Evolutionary conservation across 2,797 vertebrate species (phyloP).

Genomic region (Danio kyathit): DNA sequence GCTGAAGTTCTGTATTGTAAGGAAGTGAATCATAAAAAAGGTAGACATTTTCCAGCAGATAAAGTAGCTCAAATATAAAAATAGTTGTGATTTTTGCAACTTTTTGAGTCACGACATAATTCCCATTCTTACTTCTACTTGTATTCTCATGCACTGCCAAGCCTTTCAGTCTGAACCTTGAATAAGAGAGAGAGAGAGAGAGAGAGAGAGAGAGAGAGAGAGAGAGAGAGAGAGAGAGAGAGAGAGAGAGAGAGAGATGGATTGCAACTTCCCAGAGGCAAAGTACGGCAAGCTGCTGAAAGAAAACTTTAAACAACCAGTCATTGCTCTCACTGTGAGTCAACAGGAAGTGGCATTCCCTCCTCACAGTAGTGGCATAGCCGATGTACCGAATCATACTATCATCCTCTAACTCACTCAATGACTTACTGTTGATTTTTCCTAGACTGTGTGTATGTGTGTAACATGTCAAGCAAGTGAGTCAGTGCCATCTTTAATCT

Average conservation of each 20-base stretch:
- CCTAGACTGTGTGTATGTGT: background rate
- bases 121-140: background rate
- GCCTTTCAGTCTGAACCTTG: too few relatives aligned
- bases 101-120: background rate
- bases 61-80: background rate
- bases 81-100: background rate
- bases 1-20: too few relatives aligned
- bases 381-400: constrained; percentile 65
- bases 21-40: too few relatives aligned
- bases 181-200: background rate
- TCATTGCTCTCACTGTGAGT: constrained; percentile 65
- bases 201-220: background rate
- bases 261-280: background rate
- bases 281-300: constrained; percentile 1
- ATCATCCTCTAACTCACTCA: constrained; percentile 32
- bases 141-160: too few relatives aligned
- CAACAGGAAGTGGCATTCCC: constrained; percentile 74
- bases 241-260: background rate
- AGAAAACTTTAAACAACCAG: constrained; percentile 31
- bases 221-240: background rate
- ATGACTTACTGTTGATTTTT: constrained; percentile 8
- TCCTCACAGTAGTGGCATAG: constrained; percentile 65
- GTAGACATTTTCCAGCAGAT: background rate
- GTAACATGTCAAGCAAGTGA: constrained; percentile 62
- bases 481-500: constrained; percentile 63